phyloP scores from a whole-genome alignment of 1,140 invertebrate species.

The Cheumatopsyche charites region DNA sequence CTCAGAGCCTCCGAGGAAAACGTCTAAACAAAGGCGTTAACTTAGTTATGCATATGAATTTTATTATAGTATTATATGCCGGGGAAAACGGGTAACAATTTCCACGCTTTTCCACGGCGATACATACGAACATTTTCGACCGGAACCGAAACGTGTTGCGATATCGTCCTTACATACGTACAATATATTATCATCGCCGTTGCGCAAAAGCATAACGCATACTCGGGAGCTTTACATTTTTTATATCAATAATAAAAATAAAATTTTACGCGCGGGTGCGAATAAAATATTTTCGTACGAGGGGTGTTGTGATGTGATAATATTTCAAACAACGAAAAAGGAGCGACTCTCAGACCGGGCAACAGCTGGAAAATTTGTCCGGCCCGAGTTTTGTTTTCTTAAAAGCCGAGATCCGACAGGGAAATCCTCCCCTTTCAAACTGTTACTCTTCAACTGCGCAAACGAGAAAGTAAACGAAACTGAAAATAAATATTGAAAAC shows the following conservation, averaged over 20 bases:
- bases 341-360: background rate
- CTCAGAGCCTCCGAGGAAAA: constrained; percentile 29
- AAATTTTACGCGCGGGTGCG: background rate
- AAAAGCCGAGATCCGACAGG: constrained; percentile 14
- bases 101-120: constrained; percentile 45
- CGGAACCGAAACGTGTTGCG: background rate
- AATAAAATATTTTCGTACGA: constrained; percentile 2
- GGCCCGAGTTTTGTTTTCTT: constrained; percentile 26
- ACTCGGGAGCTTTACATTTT: background rate
- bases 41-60: constrained; percentile 49
- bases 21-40: constrained; percentile 48
- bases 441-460: constrained; percentile 18
- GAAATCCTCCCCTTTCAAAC: constrained; percentile 23
- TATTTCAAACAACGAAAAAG: constrained; percentile 21
- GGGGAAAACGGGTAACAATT: constrained; percentile 47
- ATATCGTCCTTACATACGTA: too few relatives aligned
- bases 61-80: constrained; percentile 48
- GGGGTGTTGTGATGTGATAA: constrained; percentile 14
- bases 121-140: constrained; percentile 30
- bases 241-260: constrained; percentile 19
- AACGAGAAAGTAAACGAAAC: too few relatives aligned
- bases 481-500: too few relatives aligned
- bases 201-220: background rate
- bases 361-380: constrained; percentile 26
- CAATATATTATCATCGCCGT: background rate